Base-by-base conservation (phyloP, 35 echinoderm and acorn worm species). In the Nesometra sesokonis region DNA sequence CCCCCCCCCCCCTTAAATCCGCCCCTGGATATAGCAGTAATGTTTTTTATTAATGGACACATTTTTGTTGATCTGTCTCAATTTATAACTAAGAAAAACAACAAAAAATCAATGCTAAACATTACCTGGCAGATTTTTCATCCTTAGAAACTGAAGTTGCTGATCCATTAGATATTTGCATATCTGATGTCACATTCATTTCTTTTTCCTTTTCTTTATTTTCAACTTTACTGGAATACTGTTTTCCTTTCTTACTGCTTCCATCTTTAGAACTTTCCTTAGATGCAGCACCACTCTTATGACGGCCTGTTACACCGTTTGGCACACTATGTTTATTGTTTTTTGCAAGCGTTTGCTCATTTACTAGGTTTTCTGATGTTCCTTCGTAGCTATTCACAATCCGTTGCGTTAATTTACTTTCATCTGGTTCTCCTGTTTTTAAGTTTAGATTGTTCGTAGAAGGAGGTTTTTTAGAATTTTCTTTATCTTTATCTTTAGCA, bases 201-300 rank as follows among this genome's bases (percentile, higher is more conserved):
- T 93, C 88, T 9, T 91, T 97, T n/a, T 94, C 93, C 33, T 91
- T 94, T 30, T 97, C 94, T 79, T 97, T 97, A 78, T 97, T 97
- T 77, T 97, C 94, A 34, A 97, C 85, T 86, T 97, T 97, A 40
- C 88, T 90, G 17, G 94, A 85, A 30, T 93, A 79, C 30, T 88
- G 57, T 77, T 93, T 97, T 0, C 80, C 83, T 80, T 85, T 89
- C 77, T 88, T 91, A 78, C 80, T 85, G 5, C 86, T 67, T 67
- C 89, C 84, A 84, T 67, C 52, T 67, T 27, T 67, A 2, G 52
- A 13, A 67, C 23, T 11, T 27, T 67, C 52, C 23, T 19, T 67
- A 67, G 11, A 19, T 27, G 52, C 38, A 43, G 38, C 38, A 67
- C 52, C 21, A 67, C 52, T 67, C 21, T 19, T 67, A 3, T 67